Evolutionary conservation across 2,888 invertebrate species (phyloP).

Genomic region (Xanthia icteritia): DNA sequence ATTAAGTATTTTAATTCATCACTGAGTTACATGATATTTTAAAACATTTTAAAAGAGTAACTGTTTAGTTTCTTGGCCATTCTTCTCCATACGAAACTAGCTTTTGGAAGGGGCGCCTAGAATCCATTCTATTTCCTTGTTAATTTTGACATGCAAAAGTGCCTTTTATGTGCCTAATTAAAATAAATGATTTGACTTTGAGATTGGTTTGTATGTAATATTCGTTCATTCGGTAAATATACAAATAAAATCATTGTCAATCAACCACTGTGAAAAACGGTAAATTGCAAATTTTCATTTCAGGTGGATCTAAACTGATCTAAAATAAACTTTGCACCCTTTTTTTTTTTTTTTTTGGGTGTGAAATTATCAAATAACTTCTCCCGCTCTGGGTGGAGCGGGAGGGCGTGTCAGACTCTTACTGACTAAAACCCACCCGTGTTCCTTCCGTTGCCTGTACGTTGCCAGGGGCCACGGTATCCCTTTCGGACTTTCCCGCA

Average conservation of each 20-base stretch:
- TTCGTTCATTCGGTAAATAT: too few species aligned
- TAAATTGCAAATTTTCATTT: background rate
- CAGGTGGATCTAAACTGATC: background rate
- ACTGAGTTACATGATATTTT: background rate
- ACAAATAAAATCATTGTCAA: background rate
- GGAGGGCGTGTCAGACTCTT: too few species aligned
- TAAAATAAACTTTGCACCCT: background rate
- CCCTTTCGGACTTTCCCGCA: too few species aligned
- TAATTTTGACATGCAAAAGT: background rate
- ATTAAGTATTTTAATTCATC: conserved; percentile 23
- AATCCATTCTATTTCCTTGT: background rate
- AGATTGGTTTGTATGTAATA: background rate
- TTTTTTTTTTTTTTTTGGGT: too few species aligned
- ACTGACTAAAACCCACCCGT: too few species aligned
- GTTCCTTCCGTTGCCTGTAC: too few species aligned
- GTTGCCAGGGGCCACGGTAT: too few species aligned
- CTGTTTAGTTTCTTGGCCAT: background rate
- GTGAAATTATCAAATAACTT: too few species aligned
- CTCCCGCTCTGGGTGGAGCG: too few species aligned
- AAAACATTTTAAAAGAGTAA: background rate
- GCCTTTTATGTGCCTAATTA: background rate
- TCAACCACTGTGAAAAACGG: background rate
- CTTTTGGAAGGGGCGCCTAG: background rate
- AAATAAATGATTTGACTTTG: background rate
- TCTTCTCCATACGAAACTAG: background rate